These are phyloP conservation scores for Drosophila yooni DNA, from an alignment of 2,888 invertebrate species.

Conservation along the genomic window DNA sequence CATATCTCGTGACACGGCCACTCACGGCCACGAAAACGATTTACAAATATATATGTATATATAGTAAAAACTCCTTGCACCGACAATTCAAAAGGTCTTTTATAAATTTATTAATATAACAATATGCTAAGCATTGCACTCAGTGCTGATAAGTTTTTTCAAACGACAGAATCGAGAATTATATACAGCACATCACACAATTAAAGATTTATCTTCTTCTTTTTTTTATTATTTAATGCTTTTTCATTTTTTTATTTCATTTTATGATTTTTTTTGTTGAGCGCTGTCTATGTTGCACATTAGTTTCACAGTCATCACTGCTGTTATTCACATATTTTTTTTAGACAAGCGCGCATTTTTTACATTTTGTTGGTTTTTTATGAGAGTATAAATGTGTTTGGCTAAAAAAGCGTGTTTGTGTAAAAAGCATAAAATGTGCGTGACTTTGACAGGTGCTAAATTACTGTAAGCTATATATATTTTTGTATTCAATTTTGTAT, in stretches of 20 bases:
- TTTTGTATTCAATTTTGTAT: conserved; percentile 16
- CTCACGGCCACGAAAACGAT: not conserved
- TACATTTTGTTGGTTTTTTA: conserved; percentile 58
- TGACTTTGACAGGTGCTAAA: conserved; percentile 10
- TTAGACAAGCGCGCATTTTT: conserved; percentile 66
- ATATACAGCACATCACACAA: not conserved
- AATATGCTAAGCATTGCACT: not conserved
- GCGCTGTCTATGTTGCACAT: conserved; percentile 54
- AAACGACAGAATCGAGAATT: not conserved
- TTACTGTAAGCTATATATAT: conserved; percentile 6
- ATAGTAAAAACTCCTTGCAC: not conserved
- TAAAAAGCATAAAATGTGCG: conserved; percentile 26
- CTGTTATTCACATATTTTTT: conserved; percentile 34
- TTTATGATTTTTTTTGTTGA: conserved; percentile 25
- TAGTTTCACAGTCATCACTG: conserved; percentile 15
- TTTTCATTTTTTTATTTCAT: conserved; percentile 15
- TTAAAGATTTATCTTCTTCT: not conserved
- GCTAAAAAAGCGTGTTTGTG: conserved; percentile 22
- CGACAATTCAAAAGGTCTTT: not conserved
- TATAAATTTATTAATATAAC: not conserved
- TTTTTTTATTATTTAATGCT: conserved; percentile 12
- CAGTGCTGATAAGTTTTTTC: not conserved
- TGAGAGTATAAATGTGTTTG: conserved; percentile 38
- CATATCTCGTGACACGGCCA: not conserved
- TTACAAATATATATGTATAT: not conserved